phyloP scores from a whole-genome alignment of 2,113 vertebrate genomes.

The Verasper variegatus region DNA sequence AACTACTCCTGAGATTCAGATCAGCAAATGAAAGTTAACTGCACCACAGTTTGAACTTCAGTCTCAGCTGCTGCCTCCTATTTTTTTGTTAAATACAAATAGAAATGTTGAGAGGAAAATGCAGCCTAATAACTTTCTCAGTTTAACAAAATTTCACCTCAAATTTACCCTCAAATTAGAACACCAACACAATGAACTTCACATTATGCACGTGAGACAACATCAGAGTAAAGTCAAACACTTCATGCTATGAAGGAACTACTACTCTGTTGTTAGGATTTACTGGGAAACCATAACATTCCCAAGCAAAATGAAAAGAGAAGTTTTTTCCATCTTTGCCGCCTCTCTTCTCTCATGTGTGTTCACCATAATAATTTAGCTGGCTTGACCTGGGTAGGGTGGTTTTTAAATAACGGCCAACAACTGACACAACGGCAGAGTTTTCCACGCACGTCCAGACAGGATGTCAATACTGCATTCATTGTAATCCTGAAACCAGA shows the following conservation, averaged over 20 bases:
- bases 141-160: too few relatives aligned
- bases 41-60: too few relatives aligned
- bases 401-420: constrained; percentile 32
- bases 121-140: too few relatives aligned
- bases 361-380: constrained; percentile 3
- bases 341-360: constrained; percentile 26
- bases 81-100: too few relatives aligned
- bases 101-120: too few relatives aligned
- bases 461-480: constrained; percentile 5
- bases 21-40: too few relatives aligned
- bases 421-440: neutral
- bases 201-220: neutral
- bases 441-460: neutral
- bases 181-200: neutral
- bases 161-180: neutral
- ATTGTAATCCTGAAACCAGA: constrained; percentile 16
- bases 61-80: too few relatives aligned
- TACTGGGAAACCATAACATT: neutral
- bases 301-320: neutral
- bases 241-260: neutral
- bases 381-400: neutral
- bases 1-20: too few relatives aligned
- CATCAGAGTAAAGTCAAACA: neutral
- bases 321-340: neutral
- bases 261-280: too few relatives aligned